Base-by-base conservation (phyloP, 2,888 invertebrate species). In the Microdon myrmicae region DNA sequence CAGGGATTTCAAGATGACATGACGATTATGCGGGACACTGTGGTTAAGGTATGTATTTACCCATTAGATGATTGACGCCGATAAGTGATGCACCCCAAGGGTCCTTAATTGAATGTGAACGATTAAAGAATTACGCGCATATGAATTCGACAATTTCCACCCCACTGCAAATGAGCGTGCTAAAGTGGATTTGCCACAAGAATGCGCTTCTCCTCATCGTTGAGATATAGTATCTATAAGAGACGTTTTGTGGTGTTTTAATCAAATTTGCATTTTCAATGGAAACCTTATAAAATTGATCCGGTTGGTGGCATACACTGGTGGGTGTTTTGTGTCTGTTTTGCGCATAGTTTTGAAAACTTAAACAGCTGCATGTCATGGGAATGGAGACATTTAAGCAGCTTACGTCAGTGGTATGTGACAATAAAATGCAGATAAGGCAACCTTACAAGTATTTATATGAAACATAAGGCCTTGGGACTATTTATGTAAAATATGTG, bases 61-160 rank as follows among this genome's bases (percentile, higher is more conserved):
- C 58, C 64, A 51, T 64, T 64, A 53, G 64, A 34, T 53, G 56
- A 64, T 64, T 53, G 58, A 53, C 37, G 58, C 37, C 51, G 58
- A 64, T 64, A 64, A 64, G 28, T 37, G 51, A 32, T 31, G 31
- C 37, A 49, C 35, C 35, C 32, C 32, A 34, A 53, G 64, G 19
- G 51, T 43, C 29, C 64, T 47, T 43, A 10, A 12, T 26, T 9
- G 22, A 37, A 37, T 53, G 47, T 41, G 31, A 34, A n/a, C 23
- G 47, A 26, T 58, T 47, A 34, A 34, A 12, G 35, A 17, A 45
- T 34, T 55, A 37, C 10, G 20, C 25, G n/a, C n/a, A 14, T 20
- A 17, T 37, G 14, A 20, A 45, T 12, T 10, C 8, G 16, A 10
- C 5, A 23, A 44, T 28, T 23, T 25, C 51, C 43, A 58, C 64